Base-by-base conservation (phyloP, 2,113 vertebrate species). In the Podiceps cristatus region DNA sequence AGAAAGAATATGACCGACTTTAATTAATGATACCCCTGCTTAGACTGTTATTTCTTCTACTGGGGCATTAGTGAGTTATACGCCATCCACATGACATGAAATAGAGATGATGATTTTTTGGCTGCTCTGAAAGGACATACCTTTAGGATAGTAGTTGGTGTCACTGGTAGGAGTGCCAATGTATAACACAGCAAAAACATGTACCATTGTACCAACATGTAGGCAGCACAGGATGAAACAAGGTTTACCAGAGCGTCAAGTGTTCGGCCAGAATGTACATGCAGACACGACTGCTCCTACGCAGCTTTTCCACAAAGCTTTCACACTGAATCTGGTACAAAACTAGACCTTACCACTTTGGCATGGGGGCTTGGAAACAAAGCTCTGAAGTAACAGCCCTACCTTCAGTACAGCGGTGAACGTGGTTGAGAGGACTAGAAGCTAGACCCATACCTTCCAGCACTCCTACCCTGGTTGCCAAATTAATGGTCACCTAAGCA, bases 371-470 rank as follows among this genome's bases (percentile, higher is more conserved):
- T 72, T 68, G 29, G 29, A 52, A 91, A 44, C 29, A 56, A 17
- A 56, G 25, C 44, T 64, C 10, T 49, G 7, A 16, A 37, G 14
- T 13, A 25, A 25, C 17, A 82, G 73, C 47, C 31, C 31, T 28
- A 0, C 55, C 37, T 62, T 53, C 50, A 33, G 14, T 17, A 11
- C 0, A 1, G 56, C 11, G 18, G 7, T 5, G 12, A 52, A 42
- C 7, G 0, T 12, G 35, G 78, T 67, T 27, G 31, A 28, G 33
- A 47, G 29, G 37, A 35, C 42, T 18, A 25, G 5, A 37, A 66
- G 20, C 25, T 5, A 7, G 27, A 50, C 44, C 23, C 25, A 5
- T 18, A n/a, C 11, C 15, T 74, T 49, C 53, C 53, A 69, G 44
- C 10, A 5, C 18, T 50, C 18, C n/a, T 20, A 3, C 40, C 67